A percentile compares a stretch with the other conserved stretches of the same genome.
phyloP scores from a whole-genome alignment of 2,797 vertebrate species.

The Falco berigora region DNA sequence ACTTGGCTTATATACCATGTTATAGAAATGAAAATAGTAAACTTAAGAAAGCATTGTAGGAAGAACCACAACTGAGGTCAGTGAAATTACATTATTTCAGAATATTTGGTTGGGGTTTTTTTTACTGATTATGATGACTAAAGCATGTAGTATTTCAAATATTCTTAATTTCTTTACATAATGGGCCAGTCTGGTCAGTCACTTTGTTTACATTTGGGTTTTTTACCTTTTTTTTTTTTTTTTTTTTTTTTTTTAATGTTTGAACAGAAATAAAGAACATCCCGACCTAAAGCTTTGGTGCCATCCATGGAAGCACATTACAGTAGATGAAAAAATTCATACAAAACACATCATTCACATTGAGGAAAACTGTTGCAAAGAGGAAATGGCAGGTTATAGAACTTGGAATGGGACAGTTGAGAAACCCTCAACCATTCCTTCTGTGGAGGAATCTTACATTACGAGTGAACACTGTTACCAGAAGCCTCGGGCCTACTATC shows the following conservation, averaged over 20 bases:
- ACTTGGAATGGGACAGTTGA: conserved; percentile 82
- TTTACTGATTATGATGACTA: neutral
- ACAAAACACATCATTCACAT: conserved; percentile 66
- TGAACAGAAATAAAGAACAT: conserved; percentile 84
- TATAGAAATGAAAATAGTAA: neutral
- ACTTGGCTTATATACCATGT: neutral
- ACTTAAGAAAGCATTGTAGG: neutral
- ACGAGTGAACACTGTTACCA: conserved; percentile 98
- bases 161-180: neutral
- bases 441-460: conserved; percentile 89
- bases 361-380: conserved; percentile 70
- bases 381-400: conserved; percentile 69
- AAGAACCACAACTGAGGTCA: neutral
- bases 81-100: neutral
- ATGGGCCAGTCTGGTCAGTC: neutral
- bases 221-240: neutral
- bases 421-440: conserved; percentile 71
- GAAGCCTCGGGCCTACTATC: conserved; percentile 91
- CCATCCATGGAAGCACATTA: conserved; percentile 86
- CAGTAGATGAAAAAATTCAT: conserved; percentile 72
- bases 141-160: neutral
- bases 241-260: neutral
- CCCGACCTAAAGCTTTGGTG: conserved; percentile 92
- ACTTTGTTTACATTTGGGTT: neutral
- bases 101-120: neutral